Conservation (phyloP, 2,113 vertebrate genomes). For the Cyprinodon brontotheroides region DNA sequence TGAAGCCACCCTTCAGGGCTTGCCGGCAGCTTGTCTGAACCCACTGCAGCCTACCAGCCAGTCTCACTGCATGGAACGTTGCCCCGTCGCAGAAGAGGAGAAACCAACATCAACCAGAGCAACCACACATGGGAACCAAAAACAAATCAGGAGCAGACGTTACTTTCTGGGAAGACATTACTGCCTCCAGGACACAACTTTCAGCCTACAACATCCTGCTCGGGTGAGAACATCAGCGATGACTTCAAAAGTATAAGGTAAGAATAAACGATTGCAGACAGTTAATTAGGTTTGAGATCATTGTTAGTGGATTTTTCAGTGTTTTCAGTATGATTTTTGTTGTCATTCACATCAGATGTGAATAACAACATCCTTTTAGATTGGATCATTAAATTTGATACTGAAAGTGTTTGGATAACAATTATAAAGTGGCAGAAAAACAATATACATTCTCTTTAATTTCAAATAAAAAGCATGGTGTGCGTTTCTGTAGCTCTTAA, state of each 20-base stretch:
- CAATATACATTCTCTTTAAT: too few relatives aligned
- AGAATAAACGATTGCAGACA: slow-evolving; percentile 18
- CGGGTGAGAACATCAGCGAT: slow-evolving; percentile 79
- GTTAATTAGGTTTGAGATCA: not conserved
- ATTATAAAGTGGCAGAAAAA: too few relatives aligned
- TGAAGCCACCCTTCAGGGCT: slow-evolving; percentile 42
- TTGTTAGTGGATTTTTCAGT: not conserved
- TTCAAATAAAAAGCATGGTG: too few relatives aligned
- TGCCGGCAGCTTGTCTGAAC: slow-evolving; percentile 36
- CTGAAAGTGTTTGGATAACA: too few relatives aligned
- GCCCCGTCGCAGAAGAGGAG: slow-evolving; percentile 89
- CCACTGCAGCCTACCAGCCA: slow-evolving; percentile 78
- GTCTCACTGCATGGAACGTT: slow-evolving; percentile 95
- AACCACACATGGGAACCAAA: slow-evolving; percentile 64
- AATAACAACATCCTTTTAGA: too few relatives aligned
- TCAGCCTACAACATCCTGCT: slow-evolving; percentile 68
- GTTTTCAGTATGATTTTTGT: not conserved
- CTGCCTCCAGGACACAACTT: slow-evolving; percentile 42
- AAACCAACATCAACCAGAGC: slow-evolving; percentile 36
- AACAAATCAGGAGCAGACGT: slow-evolving; percentile 50
- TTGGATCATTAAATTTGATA: too few relatives aligned
- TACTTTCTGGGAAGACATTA: slow-evolving; percentile 62
- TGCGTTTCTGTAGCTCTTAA: too few relatives aligned
- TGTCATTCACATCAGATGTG: not conserved
- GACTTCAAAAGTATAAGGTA: slow-evolving; percentile 87